A percentile compares a stretch with the other conserved stretches of the same genome.
Evolutionary conservation across 35 echinoderm and acorn worm species (phyloP).

Genomic region (Ptychodera flava): DNA sequence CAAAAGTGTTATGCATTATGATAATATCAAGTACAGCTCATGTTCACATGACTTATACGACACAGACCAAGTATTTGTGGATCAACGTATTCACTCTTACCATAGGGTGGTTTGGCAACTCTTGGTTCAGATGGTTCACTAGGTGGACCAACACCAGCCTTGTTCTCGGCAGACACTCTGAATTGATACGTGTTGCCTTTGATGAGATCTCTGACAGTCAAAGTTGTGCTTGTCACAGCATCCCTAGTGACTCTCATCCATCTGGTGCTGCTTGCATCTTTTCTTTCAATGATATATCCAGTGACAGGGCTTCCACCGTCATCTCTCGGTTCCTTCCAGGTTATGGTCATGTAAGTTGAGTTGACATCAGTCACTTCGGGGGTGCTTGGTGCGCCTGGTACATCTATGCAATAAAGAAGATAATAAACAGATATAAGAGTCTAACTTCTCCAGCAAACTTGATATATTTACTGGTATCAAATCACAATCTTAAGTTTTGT

Average conservation of each 20-base stretch:
- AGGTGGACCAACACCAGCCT: slow-evolving; percentile 7
- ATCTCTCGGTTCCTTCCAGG: not conserved
- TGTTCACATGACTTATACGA: no score
- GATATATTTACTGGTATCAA: no score
- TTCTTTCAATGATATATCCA: slow-evolving; percentile 17
- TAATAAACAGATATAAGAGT: not conserved
- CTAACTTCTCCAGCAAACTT: no score
- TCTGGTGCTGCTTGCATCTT: slow-evolving; percentile 11
- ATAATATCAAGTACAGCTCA: no score
- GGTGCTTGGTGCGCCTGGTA: slow-evolving; percentile 5
- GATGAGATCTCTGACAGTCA: not conserved
- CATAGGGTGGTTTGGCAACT: slow-evolving; percentile 14
- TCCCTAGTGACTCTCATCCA: not conserved
- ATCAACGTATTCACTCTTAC: not conserved
- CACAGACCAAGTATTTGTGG: no score
- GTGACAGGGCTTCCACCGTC: slow-evolving; percentile 4
- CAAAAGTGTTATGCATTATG: no score
- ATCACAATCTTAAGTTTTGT: no score
- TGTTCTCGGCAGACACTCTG: slow-evolving; percentile 11
- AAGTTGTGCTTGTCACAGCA: not conserved
- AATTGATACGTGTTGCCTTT: not conserved
- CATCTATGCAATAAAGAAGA: not conserved
- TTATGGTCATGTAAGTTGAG: not conserved
- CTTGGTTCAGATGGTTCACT: slow-evolving; percentile 3
- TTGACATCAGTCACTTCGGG: slow-evolving; percentile 5